Conservation (phyloP, 2,113 vertebrate species). For the Neofelis nebulosa region DNA sequence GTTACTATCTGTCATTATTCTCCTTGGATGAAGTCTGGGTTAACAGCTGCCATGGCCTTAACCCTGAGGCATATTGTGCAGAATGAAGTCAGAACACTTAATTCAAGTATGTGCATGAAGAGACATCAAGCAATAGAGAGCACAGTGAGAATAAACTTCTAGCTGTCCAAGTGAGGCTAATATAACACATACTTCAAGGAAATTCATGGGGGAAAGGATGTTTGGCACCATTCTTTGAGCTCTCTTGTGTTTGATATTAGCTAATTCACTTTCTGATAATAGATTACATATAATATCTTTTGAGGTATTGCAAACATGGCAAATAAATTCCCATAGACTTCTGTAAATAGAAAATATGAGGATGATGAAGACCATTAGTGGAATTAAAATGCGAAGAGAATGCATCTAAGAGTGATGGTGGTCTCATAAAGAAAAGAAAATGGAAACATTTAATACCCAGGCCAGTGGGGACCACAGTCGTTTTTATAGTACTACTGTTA, state of each 20-base stretch:
- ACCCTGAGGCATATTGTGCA: not conserved
- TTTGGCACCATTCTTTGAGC: not conserved
- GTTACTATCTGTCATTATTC: not conserved
- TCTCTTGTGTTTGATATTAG: not conserved
- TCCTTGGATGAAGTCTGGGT: not conserved
- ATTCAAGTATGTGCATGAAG: not conserved
- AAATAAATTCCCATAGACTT: not conserved
- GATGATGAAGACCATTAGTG: not conserved
- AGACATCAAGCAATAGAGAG: not conserved
- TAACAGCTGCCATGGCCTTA: not conserved
- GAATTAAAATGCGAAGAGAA: conserved; percentile 1
- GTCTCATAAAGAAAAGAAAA: not conserved
- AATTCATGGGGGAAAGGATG: not conserved
- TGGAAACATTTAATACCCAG: not conserved
- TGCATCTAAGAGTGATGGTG: not conserved
- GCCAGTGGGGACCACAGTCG: not conserved
- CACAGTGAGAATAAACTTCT: not conserved
- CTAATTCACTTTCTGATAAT: not conserved
- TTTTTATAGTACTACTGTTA: not conserved
- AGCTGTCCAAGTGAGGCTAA: not conserved
- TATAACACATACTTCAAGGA: not conserved
- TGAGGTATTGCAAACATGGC: not conserved
- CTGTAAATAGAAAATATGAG: not conserved
- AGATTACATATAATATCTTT: not conserved
- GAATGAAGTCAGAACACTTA: not conserved